Evolutionary conservation across 2,113 vertebrate genomes (phyloP).

Genomic region (Paedocypris sp.): DNA sequence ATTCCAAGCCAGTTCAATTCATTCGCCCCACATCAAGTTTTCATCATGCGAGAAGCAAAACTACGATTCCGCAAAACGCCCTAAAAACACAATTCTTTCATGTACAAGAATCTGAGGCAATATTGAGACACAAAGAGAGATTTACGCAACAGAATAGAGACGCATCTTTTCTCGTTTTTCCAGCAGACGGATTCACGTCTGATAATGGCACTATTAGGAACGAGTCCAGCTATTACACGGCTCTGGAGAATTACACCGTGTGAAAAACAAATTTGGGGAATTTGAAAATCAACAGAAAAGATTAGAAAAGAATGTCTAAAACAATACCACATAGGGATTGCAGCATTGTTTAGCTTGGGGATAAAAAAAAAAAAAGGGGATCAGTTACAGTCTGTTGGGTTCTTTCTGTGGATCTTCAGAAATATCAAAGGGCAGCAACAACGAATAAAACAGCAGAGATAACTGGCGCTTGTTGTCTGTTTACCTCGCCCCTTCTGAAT

Average conservation of each 20-base stretch:
- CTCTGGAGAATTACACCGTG: background rate
- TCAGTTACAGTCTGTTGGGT: slow-evolving; percentile 10
- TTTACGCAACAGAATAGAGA: slow-evolving; percentile 11
- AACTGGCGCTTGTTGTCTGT: background rate
- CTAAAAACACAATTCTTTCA: background rate
- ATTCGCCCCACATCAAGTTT: background rate
- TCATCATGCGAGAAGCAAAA: background rate
- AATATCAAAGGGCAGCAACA: background rate
- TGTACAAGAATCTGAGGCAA: background rate
- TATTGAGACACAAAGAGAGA: slow-evolving; percentile 9
- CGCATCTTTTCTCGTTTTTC: slow-evolving; percentile 3
- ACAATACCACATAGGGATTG: background rate
- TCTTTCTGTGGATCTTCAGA: background rate
- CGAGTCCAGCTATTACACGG: slow-evolving; percentile 5
- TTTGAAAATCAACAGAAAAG: background rate
- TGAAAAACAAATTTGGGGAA: slow-evolving; percentile 1
- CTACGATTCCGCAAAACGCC: background rate
- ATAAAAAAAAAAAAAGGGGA: slow-evolving; percentile 5
- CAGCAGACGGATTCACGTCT: slow-evolving; percentile 10
- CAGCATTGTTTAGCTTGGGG: slow-evolving; percentile 1
- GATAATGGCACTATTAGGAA: slow-evolving; percentile 16
- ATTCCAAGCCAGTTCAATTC: too few relatives aligned
- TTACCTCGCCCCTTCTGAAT: background rate
- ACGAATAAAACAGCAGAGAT: background rate
- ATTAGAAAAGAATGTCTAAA: slow-evolving; percentile 6